Conservation (phyloP, 1,140 invertebrate species). For the Drosophila truncata region DNA sequence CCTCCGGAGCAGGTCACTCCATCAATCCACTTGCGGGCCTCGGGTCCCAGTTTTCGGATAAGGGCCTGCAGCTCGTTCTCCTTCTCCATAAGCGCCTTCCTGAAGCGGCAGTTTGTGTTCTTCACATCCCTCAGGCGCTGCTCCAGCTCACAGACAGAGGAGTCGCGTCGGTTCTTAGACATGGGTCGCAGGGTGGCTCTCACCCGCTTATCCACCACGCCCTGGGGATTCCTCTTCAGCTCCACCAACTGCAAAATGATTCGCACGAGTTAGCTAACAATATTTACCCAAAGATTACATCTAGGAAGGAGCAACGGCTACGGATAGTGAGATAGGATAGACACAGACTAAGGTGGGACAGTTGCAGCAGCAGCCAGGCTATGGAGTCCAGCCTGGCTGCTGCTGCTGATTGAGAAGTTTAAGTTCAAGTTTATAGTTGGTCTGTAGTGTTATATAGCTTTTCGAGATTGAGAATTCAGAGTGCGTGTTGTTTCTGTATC, state of each 20-base stretch:
- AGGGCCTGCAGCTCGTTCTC: conserved; percentile 91
- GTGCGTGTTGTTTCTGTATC: conserved; percentile 50
- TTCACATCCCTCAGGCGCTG: conserved; percentile 92
- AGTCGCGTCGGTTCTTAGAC: conserved; percentile 90
- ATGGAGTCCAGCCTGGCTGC: conserved; percentile 19
- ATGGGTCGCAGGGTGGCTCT: conserved; percentile 91
- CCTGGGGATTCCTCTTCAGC: conserved; percentile 94
- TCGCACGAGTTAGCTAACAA: conserved; percentile 10
- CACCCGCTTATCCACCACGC: conserved; percentile 92
- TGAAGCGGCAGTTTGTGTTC: conserved; percentile 91
- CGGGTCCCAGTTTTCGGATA: conserved; percentile 82
- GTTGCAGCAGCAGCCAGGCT: conserved; percentile 19
- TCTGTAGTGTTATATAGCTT: conserved; percentile 81
- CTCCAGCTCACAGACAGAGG: conserved; percentile 91
- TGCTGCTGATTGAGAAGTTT: conserved; percentile 12
- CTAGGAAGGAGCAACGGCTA: conserved; percentile 34
- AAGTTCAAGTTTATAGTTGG: conserved; percentile 60
- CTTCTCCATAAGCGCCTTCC: conserved; percentile 91
- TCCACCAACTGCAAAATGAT: conserved; percentile 91
- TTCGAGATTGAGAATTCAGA: conserved; percentile 50
- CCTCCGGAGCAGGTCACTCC: conserved; percentile 72
- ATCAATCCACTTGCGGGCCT: conserved; percentile 84
- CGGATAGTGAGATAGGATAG: conserved; percentile 16
- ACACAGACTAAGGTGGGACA: neutral
- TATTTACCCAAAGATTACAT: conserved; percentile 9